Base-by-base conservation (phyloP, 2,888 invertebrate genomes). In the Drosophila leonis region DNA sequence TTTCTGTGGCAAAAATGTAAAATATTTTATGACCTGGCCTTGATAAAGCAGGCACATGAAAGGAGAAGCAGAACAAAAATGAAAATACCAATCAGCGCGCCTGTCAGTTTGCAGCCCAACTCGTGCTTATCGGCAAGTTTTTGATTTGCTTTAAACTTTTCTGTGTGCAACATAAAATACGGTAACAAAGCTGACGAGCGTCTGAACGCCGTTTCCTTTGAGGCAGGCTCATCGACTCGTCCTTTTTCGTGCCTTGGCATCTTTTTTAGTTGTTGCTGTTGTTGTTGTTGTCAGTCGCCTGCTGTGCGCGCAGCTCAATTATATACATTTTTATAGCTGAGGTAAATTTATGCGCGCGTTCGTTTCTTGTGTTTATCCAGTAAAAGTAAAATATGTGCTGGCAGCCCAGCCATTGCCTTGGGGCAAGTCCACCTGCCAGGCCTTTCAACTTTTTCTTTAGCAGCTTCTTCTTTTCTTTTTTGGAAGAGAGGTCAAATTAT, bases 111-210 rank as follows among this genome's bases (percentile, higher is more conserved):
- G 44, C 49, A 67, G 80, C 81, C 86, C 83, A 77, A 80, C 88
- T 90, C 86, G 90, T 80, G 85, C 88, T 90, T 88, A 88, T 90
- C 86, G 83, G 75, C 77, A 81, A 82, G 85, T 80, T 85, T 90
- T 80, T 86, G 85, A 85, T 85, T 89, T 85, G 82, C 84, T 77
- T 89, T 83, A 87, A 85, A 87, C 90, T 89, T 85, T 84, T 73
- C 67, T 69, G 60, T 65, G 48, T 54, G 44, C 44, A 65, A 75
- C 63, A 65, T 52, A 75, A 82, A 72, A 64, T 49, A 79, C 44
- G 70, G 57, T 55, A 66, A 80, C 72, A 75, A 72, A 75, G 68
- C 57, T 49, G 61, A 62, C 42, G 31, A 61, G 49, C 70, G 66
- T 65, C 70, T 39, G 31, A 61, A 46, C 70, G 61, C 66, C 68